These are phyloP conservation scores for Brachyalestes nurse DNA, from an alignment of 2,797 vertebrate genomes.

Conservation along the genomic window DNA sequence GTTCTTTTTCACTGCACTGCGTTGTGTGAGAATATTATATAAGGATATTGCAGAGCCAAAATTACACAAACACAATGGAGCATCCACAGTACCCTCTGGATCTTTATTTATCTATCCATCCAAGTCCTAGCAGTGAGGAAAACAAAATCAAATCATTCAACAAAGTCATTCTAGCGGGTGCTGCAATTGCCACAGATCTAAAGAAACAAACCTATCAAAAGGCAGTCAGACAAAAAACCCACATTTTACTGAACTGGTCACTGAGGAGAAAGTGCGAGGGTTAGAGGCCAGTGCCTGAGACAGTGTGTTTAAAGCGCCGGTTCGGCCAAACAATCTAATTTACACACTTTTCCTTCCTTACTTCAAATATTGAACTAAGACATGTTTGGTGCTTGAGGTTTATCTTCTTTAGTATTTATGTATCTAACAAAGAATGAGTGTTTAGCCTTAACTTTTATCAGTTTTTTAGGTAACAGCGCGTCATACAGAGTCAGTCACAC, in stretches of 20 bases:
- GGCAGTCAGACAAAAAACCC: neutral
- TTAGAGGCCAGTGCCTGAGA: neutral
- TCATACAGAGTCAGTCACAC: neutral
- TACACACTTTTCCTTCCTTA: neutral
- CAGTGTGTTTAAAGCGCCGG: neutral
- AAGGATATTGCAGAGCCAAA: neutral
- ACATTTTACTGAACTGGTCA: neutral
- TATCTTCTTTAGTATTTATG: no score
- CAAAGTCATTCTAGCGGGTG: neutral
- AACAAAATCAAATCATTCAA: slow-evolving; percentile 10
- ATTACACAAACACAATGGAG: neutral
- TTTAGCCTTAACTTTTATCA: no score
- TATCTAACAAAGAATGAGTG: no score
- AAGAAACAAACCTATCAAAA: neutral
- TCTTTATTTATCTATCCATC: slow-evolving; percentile 21
- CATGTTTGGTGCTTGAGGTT: neutral
- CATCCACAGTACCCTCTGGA: slow-evolving; percentile 8
- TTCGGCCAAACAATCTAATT: neutral
- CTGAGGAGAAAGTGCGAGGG: neutral
- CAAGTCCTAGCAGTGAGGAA: slow-evolving; percentile 12
- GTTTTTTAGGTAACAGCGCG: neutral
- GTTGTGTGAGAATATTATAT: no score
- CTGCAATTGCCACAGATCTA: neutral
- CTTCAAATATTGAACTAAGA: neutral
- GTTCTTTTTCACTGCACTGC: neutral